These are phyloP conservation scores for Ornithoptera priamus DNA, from an alignment of 2,888 invertebrate species.

Conservation along the genomic window DNA sequence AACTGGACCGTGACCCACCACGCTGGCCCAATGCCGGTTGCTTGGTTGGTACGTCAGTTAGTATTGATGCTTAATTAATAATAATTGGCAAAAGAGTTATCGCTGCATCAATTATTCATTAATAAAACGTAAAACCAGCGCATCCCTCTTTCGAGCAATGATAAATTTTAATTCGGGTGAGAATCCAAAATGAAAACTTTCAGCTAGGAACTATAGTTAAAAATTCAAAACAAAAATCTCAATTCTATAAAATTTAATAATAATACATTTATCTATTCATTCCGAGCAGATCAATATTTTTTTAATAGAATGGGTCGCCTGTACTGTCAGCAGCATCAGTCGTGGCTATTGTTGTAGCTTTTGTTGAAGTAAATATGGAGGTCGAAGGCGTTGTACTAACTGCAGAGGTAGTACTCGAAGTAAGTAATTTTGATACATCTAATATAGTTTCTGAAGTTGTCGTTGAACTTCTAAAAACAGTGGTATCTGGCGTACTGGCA, in stretches of 20 bases:
- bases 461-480: background rate
- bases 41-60: too few relatives aligned
- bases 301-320: conserved; percentile 36
- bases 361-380: conserved; percentile 11
- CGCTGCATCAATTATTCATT: too few relatives aligned
- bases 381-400: conserved; percentile 13
- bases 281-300: background rate
- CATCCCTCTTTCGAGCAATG: too few relatives aligned
- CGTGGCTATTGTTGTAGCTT: background rate
- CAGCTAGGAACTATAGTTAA: too few relatives aligned
- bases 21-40: too few relatives aligned
- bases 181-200: too few relatives aligned
- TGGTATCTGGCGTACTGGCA: background rate
- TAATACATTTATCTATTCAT: background rate
- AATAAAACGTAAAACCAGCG: too few relatives aligned
- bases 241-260: background rate
- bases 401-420: conserved; percentile 17
- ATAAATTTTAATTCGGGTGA: too few relatives aligned
- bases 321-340: conserved; percentile 21
- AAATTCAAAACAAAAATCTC: background rate
- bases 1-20: too few relatives aligned
- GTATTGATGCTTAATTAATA: too few relatives aligned
- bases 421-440: background rate
- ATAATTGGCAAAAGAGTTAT: too few relatives aligned
- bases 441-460: background rate